Percentiles rank a stretch among this genome's conserved stretches.
Conservation (phyloP, 2,888 invertebrate genomes). For the Artemia sp. region DNA sequence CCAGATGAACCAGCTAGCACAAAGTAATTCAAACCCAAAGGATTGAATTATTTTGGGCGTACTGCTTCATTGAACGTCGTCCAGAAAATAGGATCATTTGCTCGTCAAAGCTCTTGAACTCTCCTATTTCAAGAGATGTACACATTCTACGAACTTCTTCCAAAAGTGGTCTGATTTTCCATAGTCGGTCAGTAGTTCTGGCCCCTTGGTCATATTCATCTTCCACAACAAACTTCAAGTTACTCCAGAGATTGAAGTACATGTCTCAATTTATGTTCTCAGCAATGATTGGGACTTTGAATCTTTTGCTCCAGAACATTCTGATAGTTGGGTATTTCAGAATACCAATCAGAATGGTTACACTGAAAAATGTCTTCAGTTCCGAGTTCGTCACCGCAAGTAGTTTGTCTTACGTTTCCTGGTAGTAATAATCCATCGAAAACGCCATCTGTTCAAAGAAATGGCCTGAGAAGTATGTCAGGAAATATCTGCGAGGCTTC, state of each 20-base stretch:
- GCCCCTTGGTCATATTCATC: slow-evolving; percentile 11
- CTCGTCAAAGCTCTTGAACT: slow-evolving; percentile 18
- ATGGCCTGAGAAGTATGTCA: neutral
- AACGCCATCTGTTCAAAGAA: too few species aligned
- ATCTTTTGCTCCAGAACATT: slow-evolving; percentile 18
- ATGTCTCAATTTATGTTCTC: slow-evolving; percentile 17
- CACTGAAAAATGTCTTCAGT: slow-evolving; percentile 12
- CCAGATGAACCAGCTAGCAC: slow-evolving; percentile 20
- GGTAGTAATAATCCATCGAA: too few species aligned
- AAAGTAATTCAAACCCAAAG: slow-evolving; percentile 20
- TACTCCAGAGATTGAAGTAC: neutral
- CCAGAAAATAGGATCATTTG: slow-evolving; percentile 22
- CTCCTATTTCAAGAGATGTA: neutral
- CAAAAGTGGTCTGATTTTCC: slow-evolving; percentile 18
- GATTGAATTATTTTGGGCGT: slow-evolving; percentile 17
- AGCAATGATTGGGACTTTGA: slow-evolving; percentile 9
- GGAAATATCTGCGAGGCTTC: neutral
- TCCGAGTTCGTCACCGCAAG: neutral
- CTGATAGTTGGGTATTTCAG: slow-evolving; percentile 14
- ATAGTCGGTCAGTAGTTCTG: slow-evolving; percentile 1
- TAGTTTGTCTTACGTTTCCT: neutral
- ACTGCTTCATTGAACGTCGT: slow-evolving; percentile 19
- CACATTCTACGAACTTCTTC: slow-evolving; percentile 9
- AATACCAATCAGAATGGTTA: neutral
- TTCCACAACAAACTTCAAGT: slow-evolving; percentile 14